Base-by-base conservation (phyloP, 1,140 invertebrate species). In the Drosophila tsacasi region DNA sequence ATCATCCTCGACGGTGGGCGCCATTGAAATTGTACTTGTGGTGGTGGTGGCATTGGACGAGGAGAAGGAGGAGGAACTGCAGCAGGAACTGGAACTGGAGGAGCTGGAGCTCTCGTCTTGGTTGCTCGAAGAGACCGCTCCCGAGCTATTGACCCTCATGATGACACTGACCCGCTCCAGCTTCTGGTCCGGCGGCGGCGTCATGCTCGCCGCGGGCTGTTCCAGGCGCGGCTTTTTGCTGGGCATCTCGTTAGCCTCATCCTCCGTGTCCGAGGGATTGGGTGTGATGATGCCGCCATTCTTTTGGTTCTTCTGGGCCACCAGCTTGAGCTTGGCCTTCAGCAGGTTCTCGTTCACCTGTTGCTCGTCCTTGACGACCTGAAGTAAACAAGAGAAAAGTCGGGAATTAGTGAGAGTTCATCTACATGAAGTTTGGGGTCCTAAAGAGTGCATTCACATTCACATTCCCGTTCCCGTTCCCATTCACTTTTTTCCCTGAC, bases 131-230 rank as follows among this genome's bases (percentile, higher is more conserved):
- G 78, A 84, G 17, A 92, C 91, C 0, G 91, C 76, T 32, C 96
- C 96, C 82, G 96, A 96, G 60, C 96, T 95, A 83, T 96, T 95
- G 0, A 96, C 97, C 62, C 95, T 95, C 96, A 97, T 97, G 73
- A 97, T 97, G 62, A 98, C 97, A 23, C 96, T 96, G 4, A 95
- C 94, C 12, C 71, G 12, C 15, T 91, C 71, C 8, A 67, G 27
- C 49, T 86, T 59, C 23, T 87, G 79, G 40, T 93, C 86, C 92
- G 82, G 80, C 35, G 91, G 82, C 13, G 91, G 87, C 32, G 79
- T 92, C 63, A 92, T 60, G 30, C 75, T 80, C 3, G 44, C 42
- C 3, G 79, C 59, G 15, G 91, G 76, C 60, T 92, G 82, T 52
- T 90, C 92, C 78, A 79, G 64, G 50, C 71, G 92, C 59, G 62